Evolutionary conservation across 2,888 invertebrate species (phyloP).

Genomic region (Mythimna ferrago): DNA sequence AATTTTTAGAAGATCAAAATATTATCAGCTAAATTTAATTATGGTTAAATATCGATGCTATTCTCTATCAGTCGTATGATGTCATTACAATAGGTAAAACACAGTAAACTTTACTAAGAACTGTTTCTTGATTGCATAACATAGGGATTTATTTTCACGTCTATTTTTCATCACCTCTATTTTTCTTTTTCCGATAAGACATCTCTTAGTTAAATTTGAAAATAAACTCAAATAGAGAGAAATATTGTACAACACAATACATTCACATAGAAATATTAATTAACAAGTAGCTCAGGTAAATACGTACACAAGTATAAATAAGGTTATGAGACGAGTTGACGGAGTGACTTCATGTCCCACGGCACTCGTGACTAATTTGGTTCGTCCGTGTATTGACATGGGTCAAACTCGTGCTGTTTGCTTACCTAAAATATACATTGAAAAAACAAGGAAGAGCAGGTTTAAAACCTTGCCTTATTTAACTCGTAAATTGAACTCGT

Average conservation of each 20-base stretch:
- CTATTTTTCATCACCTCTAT: no score
- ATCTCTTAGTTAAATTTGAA: no score
- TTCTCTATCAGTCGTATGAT: no score
- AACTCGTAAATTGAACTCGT: neutral
- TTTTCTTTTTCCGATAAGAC: no score
- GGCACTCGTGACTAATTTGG: constrained; percentile 14
- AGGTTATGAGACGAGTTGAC: neutral
- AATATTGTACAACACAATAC: neutral
- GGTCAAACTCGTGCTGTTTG: constrained; percentile 5
- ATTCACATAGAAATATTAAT: neutral
- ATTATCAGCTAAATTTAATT: no score
- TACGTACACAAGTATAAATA: neutral
- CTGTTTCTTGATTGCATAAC: no score
- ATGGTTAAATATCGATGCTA: no score
- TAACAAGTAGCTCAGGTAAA: neutral
- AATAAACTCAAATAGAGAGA: no score
- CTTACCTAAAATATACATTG: constrained; percentile 3
- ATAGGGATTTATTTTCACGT: no score
- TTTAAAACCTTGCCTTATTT: neutral
- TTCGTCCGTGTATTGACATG: constrained; percentile 13
- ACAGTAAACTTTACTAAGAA: no score
- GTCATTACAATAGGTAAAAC: no score
- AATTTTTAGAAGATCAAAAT: no score
- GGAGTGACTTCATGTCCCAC: neutral
- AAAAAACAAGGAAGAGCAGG: neutral